These are phyloP conservation scores for Papilio protenor DNA, from an alignment of 2,888 invertebrate species.

Conservation along the genomic window DNA sequence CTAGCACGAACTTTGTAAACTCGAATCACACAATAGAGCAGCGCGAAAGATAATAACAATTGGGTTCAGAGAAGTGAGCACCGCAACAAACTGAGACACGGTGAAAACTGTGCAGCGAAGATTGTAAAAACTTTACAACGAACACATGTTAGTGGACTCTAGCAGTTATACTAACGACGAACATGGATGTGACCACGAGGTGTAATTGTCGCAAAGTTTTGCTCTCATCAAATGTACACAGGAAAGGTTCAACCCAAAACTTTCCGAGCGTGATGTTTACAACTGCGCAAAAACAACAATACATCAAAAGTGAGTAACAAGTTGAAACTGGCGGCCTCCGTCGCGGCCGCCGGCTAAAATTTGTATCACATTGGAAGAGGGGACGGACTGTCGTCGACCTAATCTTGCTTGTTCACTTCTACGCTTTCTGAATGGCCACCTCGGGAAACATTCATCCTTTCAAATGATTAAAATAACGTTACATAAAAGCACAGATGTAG, in stretches of 20 bases:
- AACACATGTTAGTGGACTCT: constrained; percentile 36
- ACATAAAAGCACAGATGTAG: constrained; percentile 7
- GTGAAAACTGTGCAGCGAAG: neutral
- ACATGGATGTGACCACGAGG: constrained; percentile 45
- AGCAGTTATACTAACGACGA: constrained; percentile 38
- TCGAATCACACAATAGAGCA: constrained; percentile 19
- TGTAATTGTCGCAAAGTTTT: constrained; percentile 48
- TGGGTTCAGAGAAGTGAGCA: constrained; percentile 5
- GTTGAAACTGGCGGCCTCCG: constrained; percentile 71
- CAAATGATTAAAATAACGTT: neutral
- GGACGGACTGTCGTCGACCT: constrained; percentile 56
- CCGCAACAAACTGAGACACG: constrained; percentile 14
- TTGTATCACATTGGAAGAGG: constrained; percentile 71
- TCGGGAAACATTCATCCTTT: constrained; percentile 30
- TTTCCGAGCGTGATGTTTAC: constrained; percentile 72
- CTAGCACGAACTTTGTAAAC: constrained; percentile 22
- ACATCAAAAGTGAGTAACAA: constrained; percentile 81
- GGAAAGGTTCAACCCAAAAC: constrained; percentile 63
- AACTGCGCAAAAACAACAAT: constrained; percentile 79
- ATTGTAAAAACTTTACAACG: constrained; percentile 23
- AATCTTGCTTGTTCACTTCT: constrained; percentile 63
- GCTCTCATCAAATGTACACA: constrained; percentile 43
- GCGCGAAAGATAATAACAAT: constrained; percentile 27
- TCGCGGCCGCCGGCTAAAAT: constrained; percentile 64
- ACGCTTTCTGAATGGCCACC: constrained; percentile 59